Conservation (phyloP, 1,140 invertebrate species). For the Elysia chlorotica region DNA sequence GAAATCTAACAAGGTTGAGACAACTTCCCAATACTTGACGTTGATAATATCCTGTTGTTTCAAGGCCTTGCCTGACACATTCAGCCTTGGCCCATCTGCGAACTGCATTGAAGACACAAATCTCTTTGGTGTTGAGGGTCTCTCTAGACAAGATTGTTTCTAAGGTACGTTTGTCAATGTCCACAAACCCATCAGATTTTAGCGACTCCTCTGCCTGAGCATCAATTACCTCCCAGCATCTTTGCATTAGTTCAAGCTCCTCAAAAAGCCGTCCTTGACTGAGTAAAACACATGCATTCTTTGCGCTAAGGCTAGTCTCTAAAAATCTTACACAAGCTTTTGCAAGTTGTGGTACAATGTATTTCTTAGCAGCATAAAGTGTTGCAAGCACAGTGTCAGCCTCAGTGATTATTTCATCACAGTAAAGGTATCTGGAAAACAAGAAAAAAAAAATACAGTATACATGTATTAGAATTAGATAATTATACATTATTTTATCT, state of each 20-base stretch:
- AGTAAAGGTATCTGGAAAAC: conserved; percentile 85
- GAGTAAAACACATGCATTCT: conserved; percentile 82
- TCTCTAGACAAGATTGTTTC: conserved; percentile 81
- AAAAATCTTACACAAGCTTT: conserved; percentile 83
- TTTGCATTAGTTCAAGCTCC: conserved; percentile 76
- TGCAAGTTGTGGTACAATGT: conserved; percentile 81
- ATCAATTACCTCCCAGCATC: conserved; percentile 89
- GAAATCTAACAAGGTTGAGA: conserved; percentile 79
- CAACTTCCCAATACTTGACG: conserved; percentile 72
- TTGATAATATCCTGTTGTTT: conserved; percentile 74
- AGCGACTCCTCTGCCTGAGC: conserved; percentile 82
- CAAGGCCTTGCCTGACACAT: conserved; percentile 72
- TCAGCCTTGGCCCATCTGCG: conserved; percentile 80
- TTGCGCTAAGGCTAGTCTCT: conserved; percentile 77
- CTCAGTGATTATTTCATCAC: conserved; percentile 86
- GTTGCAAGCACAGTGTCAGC: conserved; percentile 85
- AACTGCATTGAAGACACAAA: conserved; percentile 75
- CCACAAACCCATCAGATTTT: conserved; percentile 82
- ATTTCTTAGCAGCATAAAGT: conserved; percentile 86
- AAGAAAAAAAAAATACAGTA: neutral
- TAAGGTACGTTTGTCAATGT: conserved; percentile 83
- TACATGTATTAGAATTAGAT: neutral
- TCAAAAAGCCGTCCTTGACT: conserved; percentile 81
- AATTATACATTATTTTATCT: neutral
- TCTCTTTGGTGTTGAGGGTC: conserved; percentile 79